Evolutionary conservation across 2,888 invertebrate species (phyloP).

Genomic region (Troglohyphantes excavatus): DNA sequence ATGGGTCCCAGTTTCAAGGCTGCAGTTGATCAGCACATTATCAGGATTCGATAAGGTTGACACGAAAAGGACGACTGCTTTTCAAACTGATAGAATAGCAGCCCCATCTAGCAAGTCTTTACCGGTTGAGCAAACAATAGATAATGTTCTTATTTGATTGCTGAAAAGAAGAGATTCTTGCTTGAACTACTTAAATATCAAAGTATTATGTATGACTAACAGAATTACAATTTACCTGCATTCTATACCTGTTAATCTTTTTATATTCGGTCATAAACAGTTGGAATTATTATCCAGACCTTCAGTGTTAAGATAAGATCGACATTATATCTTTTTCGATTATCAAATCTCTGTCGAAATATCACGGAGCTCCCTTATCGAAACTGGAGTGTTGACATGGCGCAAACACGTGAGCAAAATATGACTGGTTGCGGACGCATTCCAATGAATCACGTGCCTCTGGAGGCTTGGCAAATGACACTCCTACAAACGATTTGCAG

Average conservation of each 20-base stretch:
- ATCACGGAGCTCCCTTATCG: background rate
- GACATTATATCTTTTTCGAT: background rate
- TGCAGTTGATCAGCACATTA: background rate
- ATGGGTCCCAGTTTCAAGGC: background rate
- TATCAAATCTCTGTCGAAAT: background rate
- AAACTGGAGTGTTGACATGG: background rate
- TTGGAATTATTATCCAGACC: background rate
- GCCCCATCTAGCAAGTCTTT: background rate
- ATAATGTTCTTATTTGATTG: background rate
- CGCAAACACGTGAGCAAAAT: background rate
- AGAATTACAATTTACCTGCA: too few relatives aligned
- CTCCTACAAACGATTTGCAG: background rate
- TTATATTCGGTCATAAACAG: background rate
- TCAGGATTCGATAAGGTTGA: background rate
- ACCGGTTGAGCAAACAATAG: background rate
- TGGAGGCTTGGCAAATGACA: conserved; percentile 12
- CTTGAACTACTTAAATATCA: too few relatives aligned
- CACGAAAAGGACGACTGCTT: background rate
- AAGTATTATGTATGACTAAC: too few relatives aligned
- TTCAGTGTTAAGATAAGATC: background rate
- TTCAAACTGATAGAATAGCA: background rate
- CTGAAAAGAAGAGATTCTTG: background rate
- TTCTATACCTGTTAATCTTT: background rate
- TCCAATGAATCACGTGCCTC: conserved; percentile 10
- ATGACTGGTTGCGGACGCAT: background rate